Base-by-base conservation (phyloP, 2,113 vertebrate genomes). In the Raja brachyura region DNA sequence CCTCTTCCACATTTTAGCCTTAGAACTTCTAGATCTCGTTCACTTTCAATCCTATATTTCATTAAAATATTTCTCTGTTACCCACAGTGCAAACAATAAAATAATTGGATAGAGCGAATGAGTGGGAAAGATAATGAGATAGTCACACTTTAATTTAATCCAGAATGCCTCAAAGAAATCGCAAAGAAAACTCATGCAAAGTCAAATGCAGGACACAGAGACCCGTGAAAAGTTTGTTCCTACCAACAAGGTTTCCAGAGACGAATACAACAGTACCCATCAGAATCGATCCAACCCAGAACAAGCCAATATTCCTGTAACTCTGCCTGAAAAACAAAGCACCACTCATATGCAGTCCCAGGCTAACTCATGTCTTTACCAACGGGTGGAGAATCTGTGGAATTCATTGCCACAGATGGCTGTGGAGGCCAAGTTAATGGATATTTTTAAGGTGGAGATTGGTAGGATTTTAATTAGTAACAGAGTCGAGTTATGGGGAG, bases 241-340 rank as follows among this genome's bases (percentile, higher is more conserved):
- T 96, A 98, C 98, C 98, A 79, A 98, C 97, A 96, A 98, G 96
- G 95, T 97, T 99, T 96, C 98, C 98, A 94, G 97, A 97, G 96
- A 99, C 96, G 96, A 98, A 98, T 94, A 99, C 98, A 93, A 98
- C 95, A 93, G 96, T 95, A 94, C 96, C 97, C 97, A 98, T 98
- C 93, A 97, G 94, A 95, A 98, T 97, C 90, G 98, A 99, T 93
- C 98, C 98, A 6, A 98, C 95, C 98, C 98, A 99, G 94, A 98
- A 99, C 14, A 99, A 96, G 93, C 98, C 98, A 94, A 98, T 97
- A 18, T 95, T 96, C 95, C 98, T 96, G 93, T 98, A 99, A 95
- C 95, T 98, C 94, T 98, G 97, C 95, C 98, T 99, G 95, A 86
- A 95, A 95, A 93, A 94, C 94, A 59, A 90, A 93, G 16, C 28